Conservation (phyloP, 2,113 vertebrate genomes). For the Microtus ochrogaster region DNA sequence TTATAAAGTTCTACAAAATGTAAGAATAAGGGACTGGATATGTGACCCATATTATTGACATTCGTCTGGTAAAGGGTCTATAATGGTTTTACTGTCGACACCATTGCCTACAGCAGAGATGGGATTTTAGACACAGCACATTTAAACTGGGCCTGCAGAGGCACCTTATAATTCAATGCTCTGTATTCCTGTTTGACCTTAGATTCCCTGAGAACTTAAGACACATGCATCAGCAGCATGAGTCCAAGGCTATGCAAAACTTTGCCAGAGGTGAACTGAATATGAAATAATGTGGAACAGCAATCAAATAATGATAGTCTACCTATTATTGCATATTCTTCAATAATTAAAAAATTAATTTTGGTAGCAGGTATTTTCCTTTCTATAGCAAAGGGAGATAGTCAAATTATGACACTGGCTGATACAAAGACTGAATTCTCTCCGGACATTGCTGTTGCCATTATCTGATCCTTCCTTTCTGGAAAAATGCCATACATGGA, state of each 20-base stretch:
- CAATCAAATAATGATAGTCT: neutral
- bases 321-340: slow-evolving; percentile 3
- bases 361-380: neutral
- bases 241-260: slow-evolving; percentile 1
- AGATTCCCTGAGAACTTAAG: neutral
- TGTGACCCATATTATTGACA: neutral
- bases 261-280: neutral
- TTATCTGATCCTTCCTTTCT: slow-evolving; percentile 2
- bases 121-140: neutral
- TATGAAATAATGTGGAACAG: neutral
- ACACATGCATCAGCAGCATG: neutral
- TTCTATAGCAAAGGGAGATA: slow-evolving; percentile 10
- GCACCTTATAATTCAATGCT: neutral
- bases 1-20: neutral
- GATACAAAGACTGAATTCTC: slow-evolving; percentile 27
- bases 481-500: neutral
- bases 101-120: neutral
- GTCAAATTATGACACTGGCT: neutral
- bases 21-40: neutral
- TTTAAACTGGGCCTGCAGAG: neutral
- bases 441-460: neutral
- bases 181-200: neutral
- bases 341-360: slow-evolving; percentile 52
- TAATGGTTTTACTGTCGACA: neutral
- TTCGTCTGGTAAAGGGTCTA: neutral